Evolutionary conservation across 1,140 invertebrate genomes (phyloP), one percentile per base, ranked within the genome.

Genomic region (Harlomillsia oculata): DNA sequence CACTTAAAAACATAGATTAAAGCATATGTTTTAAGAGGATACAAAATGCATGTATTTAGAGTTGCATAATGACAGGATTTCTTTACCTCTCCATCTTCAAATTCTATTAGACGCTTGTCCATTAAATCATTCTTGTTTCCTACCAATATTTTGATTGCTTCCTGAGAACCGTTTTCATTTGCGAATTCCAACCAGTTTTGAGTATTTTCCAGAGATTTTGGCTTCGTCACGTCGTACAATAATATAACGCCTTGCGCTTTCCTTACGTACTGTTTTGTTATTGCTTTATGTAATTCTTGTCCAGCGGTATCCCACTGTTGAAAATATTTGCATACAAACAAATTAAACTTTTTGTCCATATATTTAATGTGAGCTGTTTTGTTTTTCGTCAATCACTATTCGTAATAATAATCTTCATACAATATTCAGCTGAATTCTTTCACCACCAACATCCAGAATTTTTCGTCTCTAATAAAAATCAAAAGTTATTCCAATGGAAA

Each of bases 201-300:
- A 63, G 90, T 88, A 69, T 90, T 87, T 72, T 58, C 48, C 4
- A 44, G 29, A 2, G 41, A 11, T 14, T 20, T 81, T 73, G 88
- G 85, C 69, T 88, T 89, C 36, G 89, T 94, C 49, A 95, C 86
- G 71, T 95, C 91, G 72, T 94, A 95, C 0, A 95, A 80, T 50
- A 95, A 75, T 34, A 96, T 78, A 50, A 92, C 81, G 82, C 90
- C 90, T 67, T 92, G 87, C 26, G 92, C 89, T 67, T 92, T 89
- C 71, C 92, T 79, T 71, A 94, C 95, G 71, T 95, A 95, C 63
- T 91, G 90, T 60, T 93, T 89, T 1, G 90, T 92, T 14, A 95
- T 82, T 68, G 90, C 89, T 63, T 89, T 80, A 74, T 93, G 94
- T 71, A 89, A 80, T 74, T 96, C 91, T 70, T 95, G 91, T 2